These are phyloP conservation scores for Pseudanteris insignis DNA, from an alignment of 2,888 invertebrate genomes.

Conservation along the genomic window DNA sequence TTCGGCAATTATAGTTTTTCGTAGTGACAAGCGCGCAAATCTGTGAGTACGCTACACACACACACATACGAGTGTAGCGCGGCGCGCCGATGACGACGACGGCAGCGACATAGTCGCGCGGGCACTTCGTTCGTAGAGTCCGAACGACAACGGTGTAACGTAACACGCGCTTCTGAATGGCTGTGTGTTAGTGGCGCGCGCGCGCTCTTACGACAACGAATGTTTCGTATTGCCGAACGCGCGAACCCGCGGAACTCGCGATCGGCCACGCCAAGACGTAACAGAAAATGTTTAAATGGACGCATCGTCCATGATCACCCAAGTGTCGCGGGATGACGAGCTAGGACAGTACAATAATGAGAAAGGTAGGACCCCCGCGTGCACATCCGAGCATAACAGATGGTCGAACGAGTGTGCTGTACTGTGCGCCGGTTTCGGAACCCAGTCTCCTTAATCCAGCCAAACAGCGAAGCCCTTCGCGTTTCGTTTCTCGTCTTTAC, in stretches of 20 bases:
- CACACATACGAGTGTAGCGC: not conserved
- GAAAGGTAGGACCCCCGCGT: conserved; percentile 75
- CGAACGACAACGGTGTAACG: not conserved
- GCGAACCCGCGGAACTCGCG: conserved; percentile 60
- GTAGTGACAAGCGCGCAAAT: conserved; percentile 3
- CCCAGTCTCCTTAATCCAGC: not conserved
- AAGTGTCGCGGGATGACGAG: conserved; percentile 98
- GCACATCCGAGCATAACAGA: conserved; percentile 16
- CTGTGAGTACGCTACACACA: not conserved
- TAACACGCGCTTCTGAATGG: conserved; percentile 24
- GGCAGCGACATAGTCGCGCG: not conserved
- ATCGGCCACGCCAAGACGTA: conserved; percentile 59
- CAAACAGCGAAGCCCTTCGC: not conserved
- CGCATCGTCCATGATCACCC: conserved; percentile 98
- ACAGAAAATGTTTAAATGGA: conserved; percentile 86
- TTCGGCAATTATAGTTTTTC: conserved; percentile 20
- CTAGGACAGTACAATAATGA: conserved; percentile 85
- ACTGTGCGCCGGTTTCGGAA: conserved; percentile 37
- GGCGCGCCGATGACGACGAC: conserved; percentile 8
- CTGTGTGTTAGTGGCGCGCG: conserved; percentile 43
- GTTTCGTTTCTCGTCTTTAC: no score
- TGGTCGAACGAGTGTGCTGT: conserved; percentile 47
- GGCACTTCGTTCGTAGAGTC: not conserved
- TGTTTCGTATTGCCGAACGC: conserved; percentile 48
- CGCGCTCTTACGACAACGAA: conserved; percentile 38